Conservation (phyloP, 2,797 vertebrate species). For the Tragopan temminckii region DNA sequence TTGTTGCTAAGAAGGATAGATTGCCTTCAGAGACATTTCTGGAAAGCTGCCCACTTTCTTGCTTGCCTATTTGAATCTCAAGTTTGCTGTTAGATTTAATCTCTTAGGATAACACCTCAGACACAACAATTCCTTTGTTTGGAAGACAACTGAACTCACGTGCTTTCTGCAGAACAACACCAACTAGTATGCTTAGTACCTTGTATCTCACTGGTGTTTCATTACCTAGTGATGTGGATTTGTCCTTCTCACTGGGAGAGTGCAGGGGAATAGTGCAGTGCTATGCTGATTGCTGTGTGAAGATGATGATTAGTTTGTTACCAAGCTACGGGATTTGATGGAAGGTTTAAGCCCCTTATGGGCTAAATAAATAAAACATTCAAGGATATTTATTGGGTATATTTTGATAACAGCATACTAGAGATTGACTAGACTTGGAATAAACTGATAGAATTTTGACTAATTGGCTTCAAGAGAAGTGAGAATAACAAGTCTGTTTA, state of each 20-base stretch:
- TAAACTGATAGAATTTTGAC: not conserved
- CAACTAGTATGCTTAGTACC: not conserved
- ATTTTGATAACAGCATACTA: not conserved
- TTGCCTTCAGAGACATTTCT: slow-evolving; percentile 52
- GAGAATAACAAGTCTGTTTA: not conserved
- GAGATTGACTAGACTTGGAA: not conserved
- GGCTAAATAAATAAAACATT: slow-evolving; percentile 17
- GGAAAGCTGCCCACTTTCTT: slow-evolving; percentile 65
- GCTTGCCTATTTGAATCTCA: slow-evolving; percentile 55
- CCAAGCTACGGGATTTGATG: not conserved
- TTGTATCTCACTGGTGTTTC: slow-evolving; percentile 34
- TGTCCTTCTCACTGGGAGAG: not conserved
- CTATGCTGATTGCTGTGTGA: not conserved
- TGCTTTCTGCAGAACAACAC: slow-evolving; percentile 22
- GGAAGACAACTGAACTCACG: not conserved
- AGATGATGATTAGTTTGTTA: slow-evolving; percentile 30
- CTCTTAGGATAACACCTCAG: slow-evolving; percentile 18
- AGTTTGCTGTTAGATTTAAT: slow-evolving; percentile 61
- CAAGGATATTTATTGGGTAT: not conserved
- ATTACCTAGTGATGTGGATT: slow-evolving; percentile 11
- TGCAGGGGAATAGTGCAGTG: slow-evolving; percentile 1
- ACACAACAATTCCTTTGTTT: not conserved
- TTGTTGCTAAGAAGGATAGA: slow-evolving; percentile 47
- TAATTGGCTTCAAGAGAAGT: not conserved
- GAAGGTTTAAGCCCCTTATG: not conserved